phyloP scores from a whole-genome alignment of 2,888 invertebrate genomes.

The Cephus pygmeus region DNA sequence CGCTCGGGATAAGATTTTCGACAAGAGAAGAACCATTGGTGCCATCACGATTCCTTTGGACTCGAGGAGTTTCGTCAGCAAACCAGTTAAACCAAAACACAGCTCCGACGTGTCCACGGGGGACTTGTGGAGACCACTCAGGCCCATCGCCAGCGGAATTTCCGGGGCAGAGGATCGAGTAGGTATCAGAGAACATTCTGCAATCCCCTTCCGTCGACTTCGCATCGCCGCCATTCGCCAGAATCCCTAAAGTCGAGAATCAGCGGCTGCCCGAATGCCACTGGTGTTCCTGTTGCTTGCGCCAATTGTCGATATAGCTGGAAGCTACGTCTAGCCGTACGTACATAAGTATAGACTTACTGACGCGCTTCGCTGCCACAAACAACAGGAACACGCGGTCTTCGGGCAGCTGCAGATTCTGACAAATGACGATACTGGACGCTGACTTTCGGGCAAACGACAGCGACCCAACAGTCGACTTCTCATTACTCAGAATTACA shows the following conservation, averaged over 20 bases:
- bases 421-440: too few relatives aligned
- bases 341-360: too few relatives aligned
- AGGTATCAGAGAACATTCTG: conserved; percentile 38
- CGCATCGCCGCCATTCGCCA: conserved; percentile 5
- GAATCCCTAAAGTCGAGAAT: too few relatives aligned
- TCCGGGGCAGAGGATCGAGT: conserved; percentile 69
- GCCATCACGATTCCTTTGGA: conserved; percentile 78
- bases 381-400: too few relatives aligned
- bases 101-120: conserved; percentile 72
- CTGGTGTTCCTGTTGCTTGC: too few relatives aligned
- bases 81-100: conserved; percentile 68
- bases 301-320: too few relatives aligned
- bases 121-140: conserved; percentile 77
- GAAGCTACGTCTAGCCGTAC: too few relatives aligned
- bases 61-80: conserved; percentile 72
- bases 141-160: conserved; percentile 75
- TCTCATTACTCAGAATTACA: conserved; percentile 19
- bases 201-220: conserved; percentile 15
- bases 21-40: conserved; percentile 75
- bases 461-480: conserved; percentile 7
- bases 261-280: too few relatives aligned
- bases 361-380: too few relatives aligned
- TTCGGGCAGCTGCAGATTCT: too few relatives aligned
- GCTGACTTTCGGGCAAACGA: neutral
- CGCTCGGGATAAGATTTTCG: conserved; percentile 68